These are phyloP conservation scores for Pammene aurita DNA, from an alignment of 2,888 invertebrate species.

Conservation along the genomic window DNA sequence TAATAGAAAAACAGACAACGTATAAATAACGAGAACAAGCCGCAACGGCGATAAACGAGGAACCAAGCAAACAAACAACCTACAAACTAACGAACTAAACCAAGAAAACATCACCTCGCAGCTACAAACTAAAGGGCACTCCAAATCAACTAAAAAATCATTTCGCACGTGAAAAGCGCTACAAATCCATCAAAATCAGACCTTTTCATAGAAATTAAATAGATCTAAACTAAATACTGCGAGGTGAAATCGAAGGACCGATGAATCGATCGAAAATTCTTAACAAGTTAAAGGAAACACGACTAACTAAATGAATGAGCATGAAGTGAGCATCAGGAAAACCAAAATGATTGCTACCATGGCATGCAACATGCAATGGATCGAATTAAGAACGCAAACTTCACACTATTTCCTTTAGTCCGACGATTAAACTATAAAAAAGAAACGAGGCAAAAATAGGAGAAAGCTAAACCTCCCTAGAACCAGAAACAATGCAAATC, in stretches of 20 bases:
- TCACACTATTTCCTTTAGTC: slow-evolving; percentile 24
- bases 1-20: slow-evolving; percentile 64
- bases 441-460: slow-evolving; percentile 48
- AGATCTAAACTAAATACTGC: slow-evolving; percentile 48
- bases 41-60: slow-evolving; percentile 60
- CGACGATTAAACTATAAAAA: slow-evolving; percentile 43
- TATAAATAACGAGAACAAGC: slow-evolving; percentile 60
- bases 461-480: slow-evolving; percentile 61
- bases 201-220: slow-evolving; percentile 43
- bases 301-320: slow-evolving; percentile 23
- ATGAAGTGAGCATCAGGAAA: slow-evolving; percentile 2
- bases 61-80: slow-evolving; percentile 63
- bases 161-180: slow-evolving; percentile 58
- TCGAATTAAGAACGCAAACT: slow-evolving; percentile 11
- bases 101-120: slow-evolving; percentile 57
- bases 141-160: slow-evolving; percentile 68
- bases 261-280: slow-evolving; percentile 49
- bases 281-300: slow-evolving; percentile 48
- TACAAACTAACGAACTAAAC: slow-evolving; percentile 68
- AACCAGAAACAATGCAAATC: slow-evolving; percentile 53
- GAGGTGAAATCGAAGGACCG: slow-evolving; percentile 46
- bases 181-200: slow-evolving; percentile 48
- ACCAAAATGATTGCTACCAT: not conserved
- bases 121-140: slow-evolving; percentile 59
- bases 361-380: not conserved